Base-by-base conservation (phyloP, 1,140 invertebrate species). In the Cheumatopsyche charites region DNA sequence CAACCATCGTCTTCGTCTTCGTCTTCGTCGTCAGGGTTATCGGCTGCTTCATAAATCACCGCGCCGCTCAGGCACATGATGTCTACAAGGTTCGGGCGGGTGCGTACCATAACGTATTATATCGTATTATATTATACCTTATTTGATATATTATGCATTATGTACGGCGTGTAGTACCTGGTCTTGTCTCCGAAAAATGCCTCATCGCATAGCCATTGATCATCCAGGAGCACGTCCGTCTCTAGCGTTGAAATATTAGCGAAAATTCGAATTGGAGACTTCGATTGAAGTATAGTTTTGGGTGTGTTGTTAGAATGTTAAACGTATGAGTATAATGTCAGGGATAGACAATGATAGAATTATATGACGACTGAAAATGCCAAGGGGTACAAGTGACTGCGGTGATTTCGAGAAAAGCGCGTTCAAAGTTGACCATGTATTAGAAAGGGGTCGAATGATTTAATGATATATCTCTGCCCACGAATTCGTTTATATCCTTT, bases 31-130 rank as follows among this genome's bases (percentile, higher is more conserved):
- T n/a, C 62, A 25, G 43, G 66, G 66, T 68, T 68, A 68, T 68
- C 66, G 49, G 66, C 66, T 11, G 66, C 66, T 68, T 68, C 66
- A 68, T 68, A 68, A 68, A 68, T 68, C 66, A 68, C 66, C 47
- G 17, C 47, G 15, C 66, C 66, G 66, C 36, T 68, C 66, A 68
- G 66, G 66, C 66, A 55, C 25, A 68, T 68, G 66, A 68, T 68
- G 66, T 68, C 66, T 68, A 68, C 66, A 68, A 68, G 66, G 49
- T 68, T 68, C 49, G 66, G 66, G 66, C 66, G 66, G 29, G 66
- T 68, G 23, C 66, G 66, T 68, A 43, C 29, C 55, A 12, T 47
- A 47, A 68, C 66, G 29, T 36, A 36, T n/a, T n/a, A n/a, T n/a
- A n/a, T n/a, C 29, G 29, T 36, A 36, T 36, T 36, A 36, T 36